phyloP scores from a whole-genome alignment of 2,113 vertebrate genomes.

The Erythrolamprus reginae region DNA sequence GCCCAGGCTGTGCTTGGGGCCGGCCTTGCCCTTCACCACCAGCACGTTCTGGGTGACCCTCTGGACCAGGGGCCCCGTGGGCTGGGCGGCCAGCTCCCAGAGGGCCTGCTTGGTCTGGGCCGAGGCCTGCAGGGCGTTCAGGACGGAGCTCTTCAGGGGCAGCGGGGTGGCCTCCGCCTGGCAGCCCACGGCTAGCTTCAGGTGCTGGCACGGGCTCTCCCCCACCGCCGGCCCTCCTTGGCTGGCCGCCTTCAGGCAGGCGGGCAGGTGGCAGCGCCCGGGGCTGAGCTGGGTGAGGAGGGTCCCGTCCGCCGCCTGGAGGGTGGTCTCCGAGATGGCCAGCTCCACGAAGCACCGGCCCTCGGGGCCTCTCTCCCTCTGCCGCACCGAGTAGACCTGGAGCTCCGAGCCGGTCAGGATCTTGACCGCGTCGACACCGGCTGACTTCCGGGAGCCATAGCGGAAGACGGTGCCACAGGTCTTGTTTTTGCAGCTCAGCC shows the following conservation, averaged over 20 bases:
- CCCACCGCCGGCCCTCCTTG: slow-evolving; percentile 55
- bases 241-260: slow-evolving; percentile 66
- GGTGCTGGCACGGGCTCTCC: slow-evolving; percentile 81
- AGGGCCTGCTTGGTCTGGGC: slow-evolving; percentile 77
- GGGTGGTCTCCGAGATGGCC: slow-evolving; percentile 75
- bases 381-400: slow-evolving; percentile 85
- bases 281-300: slow-evolving; percentile 81
- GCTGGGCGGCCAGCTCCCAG: slow-evolving; percentile 84
- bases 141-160: slow-evolving; percentile 81
- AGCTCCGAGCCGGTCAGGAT: slow-evolving; percentile 72
- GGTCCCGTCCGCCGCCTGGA: slow-evolving; percentile 78
- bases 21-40: slow-evolving; percentile 83
- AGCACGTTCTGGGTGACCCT: slow-evolving; percentile 71
- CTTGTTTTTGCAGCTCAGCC: slow-evolving; percentile 94
- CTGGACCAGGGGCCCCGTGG: slow-evolving; percentile 85
- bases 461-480: slow-evolving; percentile 84
- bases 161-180: slow-evolving; percentile 76
- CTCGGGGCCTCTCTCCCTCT: slow-evolving; percentile 73
- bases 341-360: slow-evolving; percentile 85
- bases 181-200: slow-evolving; percentile 82
- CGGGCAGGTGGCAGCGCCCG: slow-evolving; percentile 79
- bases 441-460: slow-evolving; percentile 63
- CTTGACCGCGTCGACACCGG: slow-evolving; percentile 72
- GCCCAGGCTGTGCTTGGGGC: slow-evolving; percentile 77
- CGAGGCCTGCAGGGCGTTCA: slow-evolving; percentile 70